Evolutionary conservation across 2,113 vertebrate genomes (phyloP).

Genomic region (Scopus umbretta): DNA sequence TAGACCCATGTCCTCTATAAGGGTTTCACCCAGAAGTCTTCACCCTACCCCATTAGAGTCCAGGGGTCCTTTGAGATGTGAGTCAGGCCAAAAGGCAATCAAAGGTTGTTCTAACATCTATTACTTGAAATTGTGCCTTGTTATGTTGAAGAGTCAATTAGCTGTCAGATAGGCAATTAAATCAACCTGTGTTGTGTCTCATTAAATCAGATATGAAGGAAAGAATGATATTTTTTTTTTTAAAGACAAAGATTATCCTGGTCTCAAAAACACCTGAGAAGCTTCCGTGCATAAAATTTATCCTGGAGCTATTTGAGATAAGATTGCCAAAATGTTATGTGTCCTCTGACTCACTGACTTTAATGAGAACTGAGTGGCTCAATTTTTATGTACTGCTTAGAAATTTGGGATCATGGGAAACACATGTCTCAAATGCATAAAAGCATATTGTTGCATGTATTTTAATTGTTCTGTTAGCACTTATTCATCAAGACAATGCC

Average conservation of each 20-base stretch:
- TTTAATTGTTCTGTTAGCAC: not conserved
- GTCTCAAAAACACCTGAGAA: not conserved
- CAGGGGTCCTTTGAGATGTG: not conserved
- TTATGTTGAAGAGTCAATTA: conserved; percentile 43
- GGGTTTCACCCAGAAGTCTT: not conserved
- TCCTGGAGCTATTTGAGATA: not conserved
- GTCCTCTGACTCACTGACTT: not conserved
- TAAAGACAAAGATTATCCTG: not conserved
- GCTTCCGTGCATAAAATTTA: not conserved
- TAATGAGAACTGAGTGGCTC: not conserved
- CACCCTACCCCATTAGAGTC: not conserved
- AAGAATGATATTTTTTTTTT: not conserved
- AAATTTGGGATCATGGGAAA: not conserved
- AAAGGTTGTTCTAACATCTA: conserved; percentile 30
- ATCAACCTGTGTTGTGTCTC: not conserved
- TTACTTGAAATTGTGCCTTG: not conserved
- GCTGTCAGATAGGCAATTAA: conserved; percentile 12
- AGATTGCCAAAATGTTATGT: not conserved
- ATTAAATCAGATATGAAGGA: conserved; percentile 7
- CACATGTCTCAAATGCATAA: not conserved
- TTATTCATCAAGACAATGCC: not conserved
- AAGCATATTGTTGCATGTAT: not conserved
- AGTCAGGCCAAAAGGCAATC: conserved; percentile 27
- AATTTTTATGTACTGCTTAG: not conserved
- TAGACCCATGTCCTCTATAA: not conserved